phyloP scores from a whole-genome alignment of 92 coral and sea anemone species.

The Ricordea florida region DNA sequence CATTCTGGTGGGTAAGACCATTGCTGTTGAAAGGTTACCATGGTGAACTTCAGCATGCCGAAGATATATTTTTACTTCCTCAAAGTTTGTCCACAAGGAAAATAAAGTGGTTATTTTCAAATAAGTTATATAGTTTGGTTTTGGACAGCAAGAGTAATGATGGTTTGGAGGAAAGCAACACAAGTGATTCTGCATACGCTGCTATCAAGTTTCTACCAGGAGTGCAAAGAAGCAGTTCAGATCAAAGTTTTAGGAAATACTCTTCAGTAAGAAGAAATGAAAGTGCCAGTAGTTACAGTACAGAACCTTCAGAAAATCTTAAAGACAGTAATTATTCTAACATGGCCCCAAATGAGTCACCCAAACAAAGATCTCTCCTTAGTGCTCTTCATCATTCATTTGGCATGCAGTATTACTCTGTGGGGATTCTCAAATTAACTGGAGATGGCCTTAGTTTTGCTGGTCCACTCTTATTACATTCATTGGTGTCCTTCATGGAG shows the following conservation, averaged over 20 bases:
- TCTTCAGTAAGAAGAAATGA: background rate
- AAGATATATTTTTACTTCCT: constrained; percentile 84
- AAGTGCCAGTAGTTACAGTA: background rate
- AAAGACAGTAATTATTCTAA: too few species aligned
- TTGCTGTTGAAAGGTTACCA: constrained; percentile 82
- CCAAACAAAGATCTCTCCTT: constrained; percentile 61
- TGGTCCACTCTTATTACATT: constrained; percentile 95
- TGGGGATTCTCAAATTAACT: constrained; percentile 83
- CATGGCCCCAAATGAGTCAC: background rate
- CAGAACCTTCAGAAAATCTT: constrained; percentile 6
- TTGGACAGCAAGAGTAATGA: background rate
- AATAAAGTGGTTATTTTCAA: constrained; percentile 60
- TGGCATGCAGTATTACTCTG: constrained; percentile 90
- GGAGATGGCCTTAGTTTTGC: constrained; percentile 95
- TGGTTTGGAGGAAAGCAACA: background rate
- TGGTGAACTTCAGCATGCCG: constrained; percentile 66
- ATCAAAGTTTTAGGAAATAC: background rate
- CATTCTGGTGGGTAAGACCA: constrained; percentile 91
- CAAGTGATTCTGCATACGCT: constrained; percentile 3
- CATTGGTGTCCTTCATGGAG: constrained; percentile 96
- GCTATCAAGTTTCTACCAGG: constrained; percentile 12
- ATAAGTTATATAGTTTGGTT: constrained; percentile 35
- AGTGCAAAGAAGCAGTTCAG: constrained; percentile 9
- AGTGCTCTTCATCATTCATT: constrained; percentile 89
- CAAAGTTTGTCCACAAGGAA: constrained; percentile 69